Evolutionary conservation across 2,113 vertebrate species (phyloP), one percentile per base, ranked within the genome.

Genomic region (Indri indri): DNA sequence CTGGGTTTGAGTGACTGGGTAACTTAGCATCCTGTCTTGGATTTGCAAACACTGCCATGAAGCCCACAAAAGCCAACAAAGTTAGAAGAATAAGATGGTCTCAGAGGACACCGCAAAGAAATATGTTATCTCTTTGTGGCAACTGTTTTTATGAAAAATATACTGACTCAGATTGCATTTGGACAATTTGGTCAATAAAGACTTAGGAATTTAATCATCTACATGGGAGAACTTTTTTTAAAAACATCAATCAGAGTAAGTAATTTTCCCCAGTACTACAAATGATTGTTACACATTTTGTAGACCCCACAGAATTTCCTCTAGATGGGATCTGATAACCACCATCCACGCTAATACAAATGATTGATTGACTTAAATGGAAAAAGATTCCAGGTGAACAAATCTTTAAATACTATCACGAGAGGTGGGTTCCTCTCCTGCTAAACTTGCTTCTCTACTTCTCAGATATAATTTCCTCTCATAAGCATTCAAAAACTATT

Each of bases 401-500:
- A 73, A 63, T 85, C 66, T 88, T 73, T 90, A 65, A 71, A 37
- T 57, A 59, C 82, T 37, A 22, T 70, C 17, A 14, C 47, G 18
- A 88, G 42, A 52, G 42, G 65, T 66, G 57, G 40, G 25, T 76
- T 52, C 8, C 52, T 66, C 37, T 76, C n/a, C 22, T 57, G 22
- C 40, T 94, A 85, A 88, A 82, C 8, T 52, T 34, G 45, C 84
- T 85, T 82, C 37, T 94, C 85, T 66, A 45, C n/a, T 95, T 92
- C 61, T 91, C 82, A 95, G 59, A 57, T 82, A 82, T 73, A 88
- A 73, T 79, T 50, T 97, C 42, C 25, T 95, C 57, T 68, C n/a
- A 66, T 73, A 25, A 74, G 65, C n/a, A 57, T 97, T 97, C 45
- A 63, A 73, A 88, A 90, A 90, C 27, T 86, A 94, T 71, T 91